These are phyloP conservation scores for Hephaestus fuliginosus DNA, from an alignment of 2,797 vertebrate species.

Conservation along the genomic window DNA sequence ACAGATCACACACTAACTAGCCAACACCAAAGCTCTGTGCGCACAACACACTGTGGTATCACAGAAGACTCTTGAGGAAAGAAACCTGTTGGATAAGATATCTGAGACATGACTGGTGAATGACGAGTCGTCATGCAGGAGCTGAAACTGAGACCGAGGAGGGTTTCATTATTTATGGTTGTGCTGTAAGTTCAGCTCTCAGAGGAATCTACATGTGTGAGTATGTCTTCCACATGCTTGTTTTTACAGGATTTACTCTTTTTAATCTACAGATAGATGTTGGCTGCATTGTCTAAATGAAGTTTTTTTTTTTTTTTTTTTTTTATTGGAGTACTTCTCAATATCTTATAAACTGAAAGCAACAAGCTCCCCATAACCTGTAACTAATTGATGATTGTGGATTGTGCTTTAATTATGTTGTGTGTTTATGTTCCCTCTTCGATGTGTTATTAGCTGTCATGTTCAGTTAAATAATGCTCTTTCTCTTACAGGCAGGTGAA, in stretches of 20 bases:
- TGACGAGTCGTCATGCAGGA: background rate
- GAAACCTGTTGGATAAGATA: constrained; percentile 71
- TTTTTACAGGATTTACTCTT: background rate
- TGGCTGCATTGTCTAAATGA: background rate
- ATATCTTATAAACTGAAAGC: background rate
- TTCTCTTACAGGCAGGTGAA: constrained; percentile 32
- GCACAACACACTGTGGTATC: background rate
- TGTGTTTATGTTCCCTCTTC: background rate
- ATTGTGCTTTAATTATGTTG: background rate
- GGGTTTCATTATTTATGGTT: background rate
- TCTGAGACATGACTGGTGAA: background rate
- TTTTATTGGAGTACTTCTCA: background rate
- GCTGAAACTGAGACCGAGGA: constrained; percentile 14
- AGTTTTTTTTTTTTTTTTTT: background rate
- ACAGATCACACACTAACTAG: constrained; percentile 23
- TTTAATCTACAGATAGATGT: background rate
- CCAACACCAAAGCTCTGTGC: background rate
- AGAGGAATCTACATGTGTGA: constrained; percentile 42
- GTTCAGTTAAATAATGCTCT: background rate
- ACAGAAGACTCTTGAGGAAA: background rate
- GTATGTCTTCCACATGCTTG: constrained; percentile 9
- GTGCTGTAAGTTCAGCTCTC: background rate
- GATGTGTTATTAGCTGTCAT: background rate
- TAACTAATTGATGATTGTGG: constrained; percentile 18
- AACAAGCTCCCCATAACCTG: background rate